These are phyloP conservation scores for Siniperca scherzeri DNA, from an alignment of 2,797 vertebrate species.

Conservation along the genomic window DNA sequence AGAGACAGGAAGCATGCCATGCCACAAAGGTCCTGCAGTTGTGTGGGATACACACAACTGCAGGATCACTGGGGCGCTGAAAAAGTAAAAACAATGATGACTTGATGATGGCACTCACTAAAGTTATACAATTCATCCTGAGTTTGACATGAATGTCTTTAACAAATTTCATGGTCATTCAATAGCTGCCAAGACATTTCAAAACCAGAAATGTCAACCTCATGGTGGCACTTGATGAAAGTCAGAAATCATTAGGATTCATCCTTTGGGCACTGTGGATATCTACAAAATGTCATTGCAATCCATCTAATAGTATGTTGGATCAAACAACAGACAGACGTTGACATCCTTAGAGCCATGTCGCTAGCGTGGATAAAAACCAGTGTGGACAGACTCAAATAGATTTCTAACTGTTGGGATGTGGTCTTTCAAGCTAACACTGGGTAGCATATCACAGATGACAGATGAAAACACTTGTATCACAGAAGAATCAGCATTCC, in stretches of 20 bases:
- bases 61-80: background rate
- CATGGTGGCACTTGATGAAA: background rate
- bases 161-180: background rate
- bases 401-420: slow-evolving; percentile 21
- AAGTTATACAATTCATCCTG: background rate
- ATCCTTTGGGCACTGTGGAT: background rate
- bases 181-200: background rate
- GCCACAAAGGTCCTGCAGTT: background rate
- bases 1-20: background rate
- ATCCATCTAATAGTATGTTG: background rate
- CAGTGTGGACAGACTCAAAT: slow-evolving; percentile 23
- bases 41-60: too few species aligned
- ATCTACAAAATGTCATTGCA: background rate
- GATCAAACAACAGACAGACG: background rate
- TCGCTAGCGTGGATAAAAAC: slow-evolving; percentile 1
- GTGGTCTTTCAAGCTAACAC: slow-evolving; percentile 17
- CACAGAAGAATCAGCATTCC: slow-evolving; percentile 37
- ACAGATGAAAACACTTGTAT: slow-evolving; percentile 55
- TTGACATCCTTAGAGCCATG: background rate
- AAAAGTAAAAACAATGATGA: background rate
- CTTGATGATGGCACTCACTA: background rate
- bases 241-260: background rate
- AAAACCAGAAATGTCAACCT: background rate
- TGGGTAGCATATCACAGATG: slow-evolving; percentile 36
- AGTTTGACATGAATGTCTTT: background rate